Percentiles rank a stretch among this genome's conserved stretches.
Evolutionary conservation across 2,888 invertebrate species (phyloP).

Genomic region (Heliconius charithonia): DNA sequence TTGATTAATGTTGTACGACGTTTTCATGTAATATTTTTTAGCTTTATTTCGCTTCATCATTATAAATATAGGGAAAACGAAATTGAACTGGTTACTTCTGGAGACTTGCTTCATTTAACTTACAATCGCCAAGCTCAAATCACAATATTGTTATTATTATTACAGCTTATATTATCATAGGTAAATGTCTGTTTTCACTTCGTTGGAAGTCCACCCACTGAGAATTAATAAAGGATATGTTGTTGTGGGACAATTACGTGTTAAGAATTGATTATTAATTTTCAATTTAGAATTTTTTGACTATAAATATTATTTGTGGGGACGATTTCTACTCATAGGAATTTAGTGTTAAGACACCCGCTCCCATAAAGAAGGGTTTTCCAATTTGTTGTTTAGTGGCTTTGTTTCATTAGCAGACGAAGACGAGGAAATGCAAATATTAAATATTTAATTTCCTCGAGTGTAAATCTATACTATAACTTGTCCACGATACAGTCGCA

Average conservation of each 20-base stretch:
- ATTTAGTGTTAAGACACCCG: no score
- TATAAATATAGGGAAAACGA: not conserved
- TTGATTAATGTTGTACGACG: no score
- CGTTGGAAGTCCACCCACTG: not conserved
- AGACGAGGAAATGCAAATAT: no score
- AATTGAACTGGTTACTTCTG: not conserved
- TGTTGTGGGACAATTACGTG: not conserved
- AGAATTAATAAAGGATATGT: not conserved
- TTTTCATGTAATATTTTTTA: no score
- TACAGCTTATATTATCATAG: conserved; percentile 10
- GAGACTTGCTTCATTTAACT: not conserved
- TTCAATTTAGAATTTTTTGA: not conserved
- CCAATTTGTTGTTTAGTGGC: no score
- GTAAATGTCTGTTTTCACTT: not conserved
- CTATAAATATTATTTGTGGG: not conserved
- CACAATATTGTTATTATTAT: conserved; percentile 5
- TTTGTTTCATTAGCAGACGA: no score
- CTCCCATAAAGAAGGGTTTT: no score
- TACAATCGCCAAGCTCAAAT: not conserved
- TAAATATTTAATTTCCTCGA: no score
- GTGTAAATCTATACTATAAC: no score
- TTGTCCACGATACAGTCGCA: no score
- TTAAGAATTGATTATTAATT: not conserved
- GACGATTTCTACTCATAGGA: no score
- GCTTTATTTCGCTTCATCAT: not conserved